Base-by-base conservation (phyloP, 2,797 vertebrate genomes). In the Serranus cabrilla region DNA sequence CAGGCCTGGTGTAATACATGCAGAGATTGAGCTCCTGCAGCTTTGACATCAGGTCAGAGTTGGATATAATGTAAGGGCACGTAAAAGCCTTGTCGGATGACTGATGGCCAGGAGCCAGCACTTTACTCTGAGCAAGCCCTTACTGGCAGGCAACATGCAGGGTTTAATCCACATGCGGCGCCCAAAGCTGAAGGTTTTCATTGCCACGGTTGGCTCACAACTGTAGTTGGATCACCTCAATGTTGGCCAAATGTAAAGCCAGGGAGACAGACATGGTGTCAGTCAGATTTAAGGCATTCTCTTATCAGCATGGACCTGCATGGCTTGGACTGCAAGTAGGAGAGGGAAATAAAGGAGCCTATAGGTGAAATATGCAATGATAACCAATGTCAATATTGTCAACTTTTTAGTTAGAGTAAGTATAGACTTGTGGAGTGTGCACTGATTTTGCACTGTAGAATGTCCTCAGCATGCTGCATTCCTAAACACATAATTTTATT, bases 31-130 rank as follows among this genome's bases (percentile, higher is more conserved):
- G 68, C 62, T 80, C 62, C 65, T 76, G 57, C 71, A 71, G 77
- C 62, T 78, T 39, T 86, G 82, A 83, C 84, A 84, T 68, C 63
- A 74, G 82, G 82, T 89, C 88, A 83, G 74, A 58, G 51, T 71
- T 85, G 31, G 56, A 77, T 86, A 62, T 79, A 84, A 90, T 90
- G 82, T 84, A 86, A 86, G 80, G 82, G 76, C 79, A 52, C 63
- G 77, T 79, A 57, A 87, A 89, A 84, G 43, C 72, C 76, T 78
- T 83, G 87, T 89, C 4, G 21, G 74, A 82, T 81, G 87, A 84
- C 69, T 76, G 83, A 83, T 90, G 92, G 90, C 86, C 20, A 40
- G 20, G 14, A 72, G 86, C 89, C 91, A 93, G 82, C 80, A 59
- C 74, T 84, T 83, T 52, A 78, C 82, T 86, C 72, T 37, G 47